These are phyloP conservation scores for Channallabes apus DNA, from an alignment of 2,797 vertebrate genomes.

Conservation along the genomic window DNA sequence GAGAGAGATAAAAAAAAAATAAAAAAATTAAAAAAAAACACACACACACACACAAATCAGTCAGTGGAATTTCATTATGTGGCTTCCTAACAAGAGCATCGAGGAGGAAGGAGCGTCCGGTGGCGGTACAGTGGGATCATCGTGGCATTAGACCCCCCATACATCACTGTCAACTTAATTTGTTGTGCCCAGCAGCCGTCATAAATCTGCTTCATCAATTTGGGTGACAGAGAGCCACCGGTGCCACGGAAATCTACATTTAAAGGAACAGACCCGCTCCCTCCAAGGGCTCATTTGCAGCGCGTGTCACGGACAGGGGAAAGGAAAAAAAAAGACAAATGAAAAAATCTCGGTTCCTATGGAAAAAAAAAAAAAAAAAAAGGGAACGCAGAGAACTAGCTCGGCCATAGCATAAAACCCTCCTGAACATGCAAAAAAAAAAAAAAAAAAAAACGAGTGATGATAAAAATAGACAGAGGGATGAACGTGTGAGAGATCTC, in stretches of 20 bases:
- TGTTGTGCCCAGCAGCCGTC: slow-evolving; percentile 93
- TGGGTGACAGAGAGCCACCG: slow-evolving; percentile 79
- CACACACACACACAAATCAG: slow-evolving; percentile 79
- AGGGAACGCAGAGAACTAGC: slow-evolving; percentile 43
- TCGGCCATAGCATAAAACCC: slow-evolving; percentile 43
- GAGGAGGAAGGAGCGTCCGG: slow-evolving; percentile 84
- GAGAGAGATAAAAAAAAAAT: not conserved
- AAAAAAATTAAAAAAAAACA: slow-evolving; percentile 62
- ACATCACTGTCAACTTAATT: slow-evolving; percentile 98
- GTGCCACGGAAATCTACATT: slow-evolving; percentile 70
- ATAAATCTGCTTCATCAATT: slow-evolving; percentile 95
- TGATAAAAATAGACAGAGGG: slow-evolving; percentile 56
- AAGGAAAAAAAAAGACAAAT: not conserved
- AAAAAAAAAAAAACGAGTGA: slow-evolving; percentile 32
- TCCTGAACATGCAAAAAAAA: slow-evolving; percentile 51
- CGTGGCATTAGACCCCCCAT: slow-evolving; percentile 84
- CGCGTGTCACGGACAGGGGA: slow-evolving; percentile 43
- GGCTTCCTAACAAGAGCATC: slow-evolving; percentile 88
- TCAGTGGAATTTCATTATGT: slow-evolving; percentile 87
- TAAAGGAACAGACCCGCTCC: slow-evolving; percentile 65
- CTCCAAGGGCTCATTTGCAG: slow-evolving; percentile 65
- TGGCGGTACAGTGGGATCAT: slow-evolving; percentile 79
- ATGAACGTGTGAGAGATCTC: slow-evolving; percentile 40
- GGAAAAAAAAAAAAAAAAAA: not conserved
- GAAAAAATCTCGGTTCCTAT: not conserved